Conservation (phyloP, 2,888 invertebrate species). For the Hirtodrosophila duncani region DNA sequence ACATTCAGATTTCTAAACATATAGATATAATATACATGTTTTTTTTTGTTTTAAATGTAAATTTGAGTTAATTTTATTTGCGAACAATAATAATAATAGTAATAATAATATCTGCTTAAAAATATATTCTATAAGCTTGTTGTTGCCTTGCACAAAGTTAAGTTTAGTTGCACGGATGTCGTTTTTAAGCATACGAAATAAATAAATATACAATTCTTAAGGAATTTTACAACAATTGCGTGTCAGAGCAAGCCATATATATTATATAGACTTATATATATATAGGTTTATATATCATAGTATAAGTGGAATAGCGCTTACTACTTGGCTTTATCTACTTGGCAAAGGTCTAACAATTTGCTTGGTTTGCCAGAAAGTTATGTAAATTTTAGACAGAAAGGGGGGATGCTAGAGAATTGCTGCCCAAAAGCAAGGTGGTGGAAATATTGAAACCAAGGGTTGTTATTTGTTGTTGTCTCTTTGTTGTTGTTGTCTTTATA, state of each 20-base stretch:
- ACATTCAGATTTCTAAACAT: conserved; percentile 55
- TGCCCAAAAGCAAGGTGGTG: conserved; percentile 11
- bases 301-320: too few species aligned
- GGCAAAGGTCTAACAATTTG: conserved; percentile 19
- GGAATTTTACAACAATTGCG: conserved; percentile 37
- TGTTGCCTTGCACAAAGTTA: conserved; percentile 1
- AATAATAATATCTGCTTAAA: conserved; percentile 31
- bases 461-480: too few species aligned
- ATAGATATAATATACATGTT: conserved; percentile 28
- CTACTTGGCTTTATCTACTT: too few species aligned
- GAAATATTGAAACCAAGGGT: too few species aligned
- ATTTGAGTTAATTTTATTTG: conserved; percentile 22
- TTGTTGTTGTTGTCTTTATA: too few species aligned
- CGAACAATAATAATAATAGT: conserved; percentile 41
- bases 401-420: conserved; percentile 21
- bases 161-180: too few species aligned
- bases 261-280: too few species aligned
- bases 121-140: too few species aligned
- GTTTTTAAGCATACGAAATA: too few species aligned
- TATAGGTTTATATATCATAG: too few species aligned
- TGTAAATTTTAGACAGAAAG: conserved; percentile 29
- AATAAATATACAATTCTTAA: conserved; percentile 24
- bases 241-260: conserved; percentile 18
- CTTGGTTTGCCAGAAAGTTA: conserved; percentile 37
- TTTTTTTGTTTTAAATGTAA: conserved; percentile 15